Evolutionary conservation across 2,888 invertebrate genomes (phyloP).

Genomic region (Machimus atricapillus): DNA sequence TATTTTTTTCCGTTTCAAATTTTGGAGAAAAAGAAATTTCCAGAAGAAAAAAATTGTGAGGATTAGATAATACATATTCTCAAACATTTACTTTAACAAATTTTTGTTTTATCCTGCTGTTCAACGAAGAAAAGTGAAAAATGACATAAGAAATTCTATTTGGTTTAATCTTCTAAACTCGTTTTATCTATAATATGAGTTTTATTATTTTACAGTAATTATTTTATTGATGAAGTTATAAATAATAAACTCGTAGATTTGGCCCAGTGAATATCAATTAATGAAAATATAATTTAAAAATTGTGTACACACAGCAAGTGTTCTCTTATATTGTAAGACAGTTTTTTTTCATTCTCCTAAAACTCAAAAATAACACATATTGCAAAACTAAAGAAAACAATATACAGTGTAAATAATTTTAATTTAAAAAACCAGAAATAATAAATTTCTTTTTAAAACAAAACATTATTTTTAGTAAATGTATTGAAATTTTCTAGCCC

Average conservation of each 20-base stretch:
- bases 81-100: too few species aligned
- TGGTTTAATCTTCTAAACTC: neutral
- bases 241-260: neutral
- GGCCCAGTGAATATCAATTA: neutral
- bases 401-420: neutral
- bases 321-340: neutral
- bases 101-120: too few species aligned
- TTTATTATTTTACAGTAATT: neutral
- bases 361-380: neutral
- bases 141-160: neutral
- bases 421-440: neutral
- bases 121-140: too few species aligned
- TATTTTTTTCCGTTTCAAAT: neutral
- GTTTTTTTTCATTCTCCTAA: neutral
- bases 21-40: neutral
- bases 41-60: neutral
- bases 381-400: neutral
- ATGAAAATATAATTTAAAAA: neutral
- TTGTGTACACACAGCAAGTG: neutral
- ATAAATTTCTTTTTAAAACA: neutral
- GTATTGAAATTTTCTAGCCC: neutral
- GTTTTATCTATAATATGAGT: neutral
- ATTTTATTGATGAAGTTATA: neutral
- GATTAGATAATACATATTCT: neutral
- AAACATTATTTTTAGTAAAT: neutral